A percentile compares a stretch with the other conserved stretches of the same genome.
Conservation (phyloP, 2,888 invertebrate species). For the Pammene aurita region DNA sequence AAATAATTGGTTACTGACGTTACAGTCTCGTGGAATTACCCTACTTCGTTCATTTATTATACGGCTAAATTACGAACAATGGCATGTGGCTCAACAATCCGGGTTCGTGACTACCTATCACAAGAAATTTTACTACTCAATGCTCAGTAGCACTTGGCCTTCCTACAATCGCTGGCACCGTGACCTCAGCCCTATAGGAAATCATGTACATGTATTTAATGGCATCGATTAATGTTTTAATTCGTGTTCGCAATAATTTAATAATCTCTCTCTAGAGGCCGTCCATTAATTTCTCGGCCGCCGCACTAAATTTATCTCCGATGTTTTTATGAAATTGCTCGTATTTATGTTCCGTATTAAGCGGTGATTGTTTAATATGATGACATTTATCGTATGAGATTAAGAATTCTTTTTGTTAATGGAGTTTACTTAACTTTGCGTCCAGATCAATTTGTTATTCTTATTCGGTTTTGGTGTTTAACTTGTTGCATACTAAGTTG, state of each 20-base stretch:
- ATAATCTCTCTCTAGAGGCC: constrained; percentile 50
- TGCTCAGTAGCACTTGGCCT: too few relatives aligned
- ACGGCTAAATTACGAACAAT: too few relatives aligned
- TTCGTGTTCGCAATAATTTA: constrained; percentile 68
- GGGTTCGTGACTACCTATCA: too few relatives aligned
- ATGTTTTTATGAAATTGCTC: constrained; percentile 36
- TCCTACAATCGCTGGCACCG: constrained; percentile 44
- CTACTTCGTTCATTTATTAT: too few relatives aligned
- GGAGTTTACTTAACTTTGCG: neutral
- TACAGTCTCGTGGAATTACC: too few relatives aligned
- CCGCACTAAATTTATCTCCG: constrained; percentile 38
- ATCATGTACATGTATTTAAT: constrained; percentile 56
- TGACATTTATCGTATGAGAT: constrained; percentile 30
- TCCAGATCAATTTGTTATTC: too few relatives aligned
- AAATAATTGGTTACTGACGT: too few relatives aligned
- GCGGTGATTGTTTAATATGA: constrained; percentile 38
- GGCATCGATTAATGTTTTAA: constrained; percentile 69
- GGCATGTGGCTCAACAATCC: too few relatives aligned
- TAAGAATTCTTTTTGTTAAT: constrained; percentile 15
- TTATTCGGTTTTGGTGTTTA: too few relatives aligned
- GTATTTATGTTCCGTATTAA: constrained; percentile 38
- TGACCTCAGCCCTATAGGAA: constrained; percentile 47
- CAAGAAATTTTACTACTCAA: too few relatives aligned
- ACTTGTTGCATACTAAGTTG: too few relatives aligned
- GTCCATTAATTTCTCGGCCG: constrained; percentile 40